Conservation (phyloP, 2,888 invertebrate species). For the Heliconius hortense region DNA sequence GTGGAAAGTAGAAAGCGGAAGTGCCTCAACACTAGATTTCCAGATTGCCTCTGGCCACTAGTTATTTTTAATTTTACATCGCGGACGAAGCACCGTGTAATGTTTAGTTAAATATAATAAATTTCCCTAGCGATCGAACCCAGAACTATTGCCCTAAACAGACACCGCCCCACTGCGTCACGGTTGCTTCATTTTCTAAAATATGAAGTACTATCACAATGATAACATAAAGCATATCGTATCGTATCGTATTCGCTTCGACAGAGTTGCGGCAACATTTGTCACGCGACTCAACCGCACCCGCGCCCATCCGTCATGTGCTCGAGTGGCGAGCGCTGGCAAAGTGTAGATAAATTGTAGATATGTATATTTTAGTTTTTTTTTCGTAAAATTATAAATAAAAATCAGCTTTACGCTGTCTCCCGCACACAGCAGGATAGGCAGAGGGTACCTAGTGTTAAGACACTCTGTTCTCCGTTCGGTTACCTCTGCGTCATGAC, state of each 20-base stretch:
- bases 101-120: no score
- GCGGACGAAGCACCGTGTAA: no score
- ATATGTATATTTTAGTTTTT: neutral
- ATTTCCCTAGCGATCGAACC: no score
- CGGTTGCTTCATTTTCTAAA: neutral
- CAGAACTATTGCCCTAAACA: neutral
- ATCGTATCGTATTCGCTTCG: constrained; percentile 34
- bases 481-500: no score
- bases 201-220: constrained; percentile 2
- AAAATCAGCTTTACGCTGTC: no score
- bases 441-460: no score
- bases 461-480: no score
- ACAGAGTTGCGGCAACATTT: constrained; percentile 58
- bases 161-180: neutral
- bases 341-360: constrained; percentile 9
- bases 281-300: constrained; percentile 74
- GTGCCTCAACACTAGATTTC: neutral
- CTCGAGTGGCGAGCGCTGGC: constrained; percentile 50
- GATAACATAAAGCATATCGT: constrained; percentile 12
- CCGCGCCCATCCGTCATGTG: constrained; percentile 69
- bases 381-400: no score
- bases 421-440: no score
- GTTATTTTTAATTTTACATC: no score
- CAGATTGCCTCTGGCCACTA: neutral
- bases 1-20: neutral